These are phyloP conservation scores for Andricus grossulariae DNA, from an alignment of 1,140 invertebrate species.

Conservation along the genomic window DNA sequence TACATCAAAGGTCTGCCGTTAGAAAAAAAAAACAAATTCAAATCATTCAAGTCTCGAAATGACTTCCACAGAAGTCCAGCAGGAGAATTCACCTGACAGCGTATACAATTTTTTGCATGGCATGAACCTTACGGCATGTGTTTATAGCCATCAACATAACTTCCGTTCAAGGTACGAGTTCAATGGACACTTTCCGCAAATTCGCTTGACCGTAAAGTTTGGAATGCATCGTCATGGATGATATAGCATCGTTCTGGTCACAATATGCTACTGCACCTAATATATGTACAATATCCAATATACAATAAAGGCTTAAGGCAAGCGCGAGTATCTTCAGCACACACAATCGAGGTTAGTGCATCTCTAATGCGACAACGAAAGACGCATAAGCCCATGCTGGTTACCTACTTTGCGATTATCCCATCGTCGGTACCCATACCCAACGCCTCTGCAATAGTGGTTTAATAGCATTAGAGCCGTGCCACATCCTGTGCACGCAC, in stretches of 20 bases:
- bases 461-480: slow-evolving; percentile 58
- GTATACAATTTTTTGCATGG: not conserved
- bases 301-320: not conserved
- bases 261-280: not conserved
- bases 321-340: not conserved
- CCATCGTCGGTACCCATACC: slow-evolving; percentile 47
- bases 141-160: not conserved
- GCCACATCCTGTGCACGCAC: slow-evolving; percentile 57
- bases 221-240: slow-evolving; percentile 13
- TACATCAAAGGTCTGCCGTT: slow-evolving; percentile 12
- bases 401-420: slow-evolving; percentile 67
- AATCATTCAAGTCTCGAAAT: slow-evolving; percentile 1
- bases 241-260: not conserved
- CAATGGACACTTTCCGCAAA: not conserved
- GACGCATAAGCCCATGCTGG: slow-evolving; percentile 47
- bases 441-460: slow-evolving; percentile 28
- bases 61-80: slow-evolving; percentile 5
- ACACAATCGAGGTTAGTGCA: slow-evolving; percentile 64
- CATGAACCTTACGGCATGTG: not conserved
- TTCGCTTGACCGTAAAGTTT: not conserved
- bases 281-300: not conserved
- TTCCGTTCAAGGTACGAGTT: not conserved
- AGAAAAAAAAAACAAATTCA: not conserved
- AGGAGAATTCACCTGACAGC: not conserved
- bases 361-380: slow-evolving; percentile 54